Percentiles rank a stretch among this genome's conserved stretches.
Evolutionary conservation across 2,888 invertebrate genomes (phyloP).

Genomic region (Hedya salicella): DNA sequence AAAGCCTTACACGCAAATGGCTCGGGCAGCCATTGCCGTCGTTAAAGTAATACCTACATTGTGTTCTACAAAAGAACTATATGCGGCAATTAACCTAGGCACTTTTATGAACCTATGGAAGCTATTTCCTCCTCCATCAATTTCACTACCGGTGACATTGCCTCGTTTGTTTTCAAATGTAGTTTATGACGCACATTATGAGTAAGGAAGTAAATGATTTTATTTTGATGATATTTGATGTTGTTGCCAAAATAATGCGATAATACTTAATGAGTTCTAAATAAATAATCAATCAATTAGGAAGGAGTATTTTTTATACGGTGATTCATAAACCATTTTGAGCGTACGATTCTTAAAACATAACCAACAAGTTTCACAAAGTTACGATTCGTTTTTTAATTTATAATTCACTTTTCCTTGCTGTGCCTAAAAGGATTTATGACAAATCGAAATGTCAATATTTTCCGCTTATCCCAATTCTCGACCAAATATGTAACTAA

Average conservation of each 20-base stretch:
- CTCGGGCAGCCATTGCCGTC: slow-evolving; percentile 2
- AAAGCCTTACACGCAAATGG: slow-evolving; percentile 8
- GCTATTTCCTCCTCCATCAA: slow-evolving; percentile 27
- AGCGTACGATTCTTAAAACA: too few species aligned
- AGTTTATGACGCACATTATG: slow-evolving; percentile 14
- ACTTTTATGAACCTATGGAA: slow-evolving; percentile 22
- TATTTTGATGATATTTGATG: neutral
- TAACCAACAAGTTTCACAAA: too few species aligned
- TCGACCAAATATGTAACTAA: neutral
- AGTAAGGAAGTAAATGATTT: slow-evolving; percentile 9
- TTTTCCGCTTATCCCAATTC: too few species aligned
- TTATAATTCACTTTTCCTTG: too few species aligned
- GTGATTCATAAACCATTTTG: too few species aligned
- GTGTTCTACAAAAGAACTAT: slow-evolving; percentile 23
- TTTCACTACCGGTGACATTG: slow-evolving; percentile 27
- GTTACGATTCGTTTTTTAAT: too few species aligned
- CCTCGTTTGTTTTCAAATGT: slow-evolving; percentile 32
- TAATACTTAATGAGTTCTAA: neutral
- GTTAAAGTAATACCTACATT: slow-evolving; percentile 20
- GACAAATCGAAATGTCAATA: too few species aligned
- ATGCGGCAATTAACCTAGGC: slow-evolving; percentile 25
- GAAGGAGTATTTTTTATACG: too few species aligned
- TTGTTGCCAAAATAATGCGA: neutral
- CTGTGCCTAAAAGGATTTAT: too few species aligned
- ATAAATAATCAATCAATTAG: too few species aligned